Conservation (phyloP, 2,797 vertebrate genomes). For the Ataeniobius toweri region DNA sequence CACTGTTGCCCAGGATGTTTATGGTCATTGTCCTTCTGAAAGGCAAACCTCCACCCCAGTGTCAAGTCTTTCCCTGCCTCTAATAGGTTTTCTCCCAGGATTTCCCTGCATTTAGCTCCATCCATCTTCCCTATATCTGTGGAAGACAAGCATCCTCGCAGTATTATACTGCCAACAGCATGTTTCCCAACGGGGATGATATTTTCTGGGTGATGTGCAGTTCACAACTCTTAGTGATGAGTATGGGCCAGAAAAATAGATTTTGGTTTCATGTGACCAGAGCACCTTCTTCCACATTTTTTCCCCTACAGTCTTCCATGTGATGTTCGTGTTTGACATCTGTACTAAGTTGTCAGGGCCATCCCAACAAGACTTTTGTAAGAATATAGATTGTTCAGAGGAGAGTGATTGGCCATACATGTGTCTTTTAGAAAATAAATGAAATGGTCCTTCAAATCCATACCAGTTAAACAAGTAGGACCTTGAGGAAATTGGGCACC, state of each 20-base stretch:
- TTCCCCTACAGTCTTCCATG: neutral
- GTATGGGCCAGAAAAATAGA: neutral
- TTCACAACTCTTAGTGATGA: neutral
- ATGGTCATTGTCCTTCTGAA: too few species aligned
- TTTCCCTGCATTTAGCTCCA: too few species aligned
- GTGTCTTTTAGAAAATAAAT: neutral
- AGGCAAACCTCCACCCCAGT: too few species aligned
- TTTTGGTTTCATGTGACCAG: neutral
- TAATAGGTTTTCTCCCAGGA: too few species aligned
- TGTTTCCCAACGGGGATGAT: neutral
- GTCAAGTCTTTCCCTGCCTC: too few species aligned
- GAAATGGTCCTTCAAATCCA: neutral
- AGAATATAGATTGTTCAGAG: neutral
- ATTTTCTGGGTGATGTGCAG: neutral
- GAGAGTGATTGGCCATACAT: neutral
- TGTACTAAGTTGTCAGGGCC: neutral
- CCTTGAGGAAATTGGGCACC: neutral
- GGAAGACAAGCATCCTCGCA: neutral
- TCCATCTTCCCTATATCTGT: too few species aligned
- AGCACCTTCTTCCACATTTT: neutral
- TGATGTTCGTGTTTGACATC: neutral
- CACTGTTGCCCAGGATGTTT: too few species aligned
- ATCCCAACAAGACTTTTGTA: neutral
- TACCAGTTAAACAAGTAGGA: neutral
- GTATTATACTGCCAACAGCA: neutral